Evolutionary conservation across 2,113 vertebrate genomes (phyloP).

Genomic region (Scortum barcoo): DNA sequence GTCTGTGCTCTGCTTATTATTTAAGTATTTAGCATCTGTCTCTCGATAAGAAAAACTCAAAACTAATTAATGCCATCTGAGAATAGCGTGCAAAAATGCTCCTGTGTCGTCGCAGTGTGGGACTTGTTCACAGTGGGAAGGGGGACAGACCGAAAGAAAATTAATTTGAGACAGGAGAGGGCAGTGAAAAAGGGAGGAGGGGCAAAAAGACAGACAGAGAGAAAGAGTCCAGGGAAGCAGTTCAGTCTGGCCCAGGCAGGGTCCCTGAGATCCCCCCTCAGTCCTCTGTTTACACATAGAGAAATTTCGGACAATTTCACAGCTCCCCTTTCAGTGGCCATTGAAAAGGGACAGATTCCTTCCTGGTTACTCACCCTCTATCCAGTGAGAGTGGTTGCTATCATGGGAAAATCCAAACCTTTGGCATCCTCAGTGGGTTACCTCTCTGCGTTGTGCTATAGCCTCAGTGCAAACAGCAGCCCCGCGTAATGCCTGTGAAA

Average conservation of each 20-base stretch:
- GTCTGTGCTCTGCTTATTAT: conserved; percentile 33
- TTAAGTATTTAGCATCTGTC: conserved; percentile 64
- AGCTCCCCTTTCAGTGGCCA: conserved; percentile 82
- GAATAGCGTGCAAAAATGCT: conserved; percentile 66
- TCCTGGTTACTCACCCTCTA: conserved; percentile 85
- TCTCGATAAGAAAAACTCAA: conserved; percentile 62
- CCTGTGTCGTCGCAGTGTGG: conserved; percentile 78
- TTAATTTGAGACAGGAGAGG: conserved; percentile 73
- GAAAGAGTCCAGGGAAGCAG: conserved; percentile 64
- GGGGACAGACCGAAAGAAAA: conserved; percentile 65
- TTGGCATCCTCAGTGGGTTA: conserved; percentile 82
- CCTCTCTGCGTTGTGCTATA: conserved; percentile 77
- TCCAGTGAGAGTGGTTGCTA: conserved; percentile 72
- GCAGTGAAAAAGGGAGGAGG: conserved; percentile 59
- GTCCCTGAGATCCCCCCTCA: conserved; percentile 51
- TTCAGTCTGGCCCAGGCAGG: conserved; percentile 64
- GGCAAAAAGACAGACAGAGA: conserved; percentile 42
- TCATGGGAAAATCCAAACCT: conserved; percentile 87
- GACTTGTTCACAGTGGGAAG: conserved; percentile 79
- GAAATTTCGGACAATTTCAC: conserved; percentile 87
- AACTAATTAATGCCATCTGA: conserved; percentile 73
- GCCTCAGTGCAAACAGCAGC: conserved; percentile 81
- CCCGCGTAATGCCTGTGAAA: conserved; percentile 82
- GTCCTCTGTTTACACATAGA: conserved; percentile 82
- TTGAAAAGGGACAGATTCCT: conserved; percentile 86